phyloP scores from a whole-genome alignment of 1,140 invertebrate species.

The Mercenaria mercenaria region DNA sequence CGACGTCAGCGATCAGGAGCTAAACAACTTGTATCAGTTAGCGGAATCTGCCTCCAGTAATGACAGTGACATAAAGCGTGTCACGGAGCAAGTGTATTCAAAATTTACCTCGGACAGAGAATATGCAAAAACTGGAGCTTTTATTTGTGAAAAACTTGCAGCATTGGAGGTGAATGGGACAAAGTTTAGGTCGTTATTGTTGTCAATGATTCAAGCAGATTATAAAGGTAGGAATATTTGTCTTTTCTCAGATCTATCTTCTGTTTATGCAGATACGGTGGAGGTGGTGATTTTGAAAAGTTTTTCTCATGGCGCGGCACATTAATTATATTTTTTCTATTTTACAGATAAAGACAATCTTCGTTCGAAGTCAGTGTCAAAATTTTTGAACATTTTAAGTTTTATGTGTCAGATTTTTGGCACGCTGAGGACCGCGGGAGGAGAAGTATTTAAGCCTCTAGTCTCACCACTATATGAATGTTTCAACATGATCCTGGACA shows the following conservation, averaged over 20 bases:
- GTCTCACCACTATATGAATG: constrained; percentile 70
- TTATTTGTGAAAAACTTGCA: constrained; percentile 71
- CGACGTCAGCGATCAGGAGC: constrained; percentile 59
- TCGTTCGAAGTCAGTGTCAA: constrained; percentile 52
- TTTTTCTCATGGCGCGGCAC: no score
- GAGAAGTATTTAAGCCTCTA: constrained; percentile 70
- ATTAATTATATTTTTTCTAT: no score
- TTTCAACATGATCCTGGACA: constrained; percentile 67
- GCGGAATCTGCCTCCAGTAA: neutral
- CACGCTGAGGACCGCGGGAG: constrained; percentile 66
- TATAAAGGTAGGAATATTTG: constrained; percentile 71
- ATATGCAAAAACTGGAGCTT: constrained; percentile 70
- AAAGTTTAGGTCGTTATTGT: constrained; percentile 71
- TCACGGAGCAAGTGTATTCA: constrained; percentile 63
- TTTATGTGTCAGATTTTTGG: constrained; percentile 72
- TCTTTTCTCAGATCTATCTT: no score
- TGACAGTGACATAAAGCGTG: constrained; percentile 49
- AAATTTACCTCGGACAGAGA: constrained; percentile 68
- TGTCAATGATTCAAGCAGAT: constrained; percentile 72
- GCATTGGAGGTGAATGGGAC: constrained; percentile 69
- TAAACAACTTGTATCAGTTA: constrained; percentile 63
- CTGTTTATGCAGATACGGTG: no score
- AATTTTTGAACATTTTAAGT: constrained; percentile 68
- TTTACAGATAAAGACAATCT: constrained; percentile 70
- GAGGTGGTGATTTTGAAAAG: no score